phyloP scores from a whole-genome alignment of 2,888 invertebrate species.

The Thera obeliscata region DNA sequence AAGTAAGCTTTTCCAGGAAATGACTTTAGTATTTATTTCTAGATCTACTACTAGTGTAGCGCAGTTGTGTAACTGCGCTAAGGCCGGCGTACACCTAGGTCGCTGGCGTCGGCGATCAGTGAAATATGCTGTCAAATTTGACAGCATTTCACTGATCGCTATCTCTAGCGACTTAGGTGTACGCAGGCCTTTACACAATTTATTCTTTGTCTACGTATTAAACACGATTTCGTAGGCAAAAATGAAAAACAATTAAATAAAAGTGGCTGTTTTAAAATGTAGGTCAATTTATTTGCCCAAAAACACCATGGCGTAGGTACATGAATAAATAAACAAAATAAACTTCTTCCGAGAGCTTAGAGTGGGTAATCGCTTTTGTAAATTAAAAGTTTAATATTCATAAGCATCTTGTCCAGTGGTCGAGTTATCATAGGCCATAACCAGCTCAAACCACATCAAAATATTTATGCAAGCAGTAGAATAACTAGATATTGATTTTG shows the following conservation, averaged over 20 bases:
- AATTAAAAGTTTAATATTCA: slow-evolving; percentile 61
- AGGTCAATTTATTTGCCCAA: not conserved
- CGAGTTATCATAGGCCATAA: slow-evolving; percentile 43
- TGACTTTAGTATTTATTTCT: not conserved
- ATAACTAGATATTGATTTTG: not conserved
- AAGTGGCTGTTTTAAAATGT: too few relatives aligned
- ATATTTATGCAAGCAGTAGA: slow-evolving; percentile 2
- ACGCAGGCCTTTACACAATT: too few relatives aligned
- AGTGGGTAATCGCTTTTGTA: slow-evolving; percentile 36
- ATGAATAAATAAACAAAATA: not conserved
- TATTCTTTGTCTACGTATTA: too few relatives aligned
- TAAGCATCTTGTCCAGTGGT: slow-evolving; percentile 41
- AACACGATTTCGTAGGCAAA: too few relatives aligned
- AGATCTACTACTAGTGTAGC: too few relatives aligned
- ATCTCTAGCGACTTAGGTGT: too few relatives aligned
- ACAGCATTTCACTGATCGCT: too few relatives aligned
- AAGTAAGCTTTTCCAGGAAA: not conserved
- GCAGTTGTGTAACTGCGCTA: too few relatives aligned
- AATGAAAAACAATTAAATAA: too few relatives aligned
- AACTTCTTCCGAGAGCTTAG: slow-evolving; percentile 29
- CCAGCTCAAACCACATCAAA: slow-evolving; percentile 34
- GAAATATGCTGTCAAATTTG: too few relatives aligned
- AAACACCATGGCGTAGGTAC: not conserved
- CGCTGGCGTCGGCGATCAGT: too few relatives aligned
- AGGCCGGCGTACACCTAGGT: too few relatives aligned